Base-by-base conservation (phyloP, 2,888 invertebrate genomes). In the Crematogaster levior region DNA sequence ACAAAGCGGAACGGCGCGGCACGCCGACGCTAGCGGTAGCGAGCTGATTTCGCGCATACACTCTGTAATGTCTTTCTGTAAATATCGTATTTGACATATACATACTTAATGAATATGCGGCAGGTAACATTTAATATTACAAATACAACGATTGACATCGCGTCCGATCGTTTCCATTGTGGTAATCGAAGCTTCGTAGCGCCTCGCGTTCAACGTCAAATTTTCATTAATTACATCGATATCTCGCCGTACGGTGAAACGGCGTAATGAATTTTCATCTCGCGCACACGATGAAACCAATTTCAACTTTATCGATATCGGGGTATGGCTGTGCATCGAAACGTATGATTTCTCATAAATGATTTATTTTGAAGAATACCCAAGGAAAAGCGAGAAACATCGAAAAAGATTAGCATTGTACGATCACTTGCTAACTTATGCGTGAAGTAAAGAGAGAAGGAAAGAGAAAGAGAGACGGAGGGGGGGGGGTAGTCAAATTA, bases 211-310 rank as follows among this genome's bases (percentile, higher is more conserved):
- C 30, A 27, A 58, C 43, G 70, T 70, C 43, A 56, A 70, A 70
- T 70, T 70, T 79, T 79, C 43, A 70, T 79, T 79, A 79, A 79
- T 79, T 79, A 79, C 43, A 77, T 68, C 56, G 77, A 68, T 77
- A 77, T 77, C 70, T 79, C 56, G 43, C 43, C 30, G 30, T 53
- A 43, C 40, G 51, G 9, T 27, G 37, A 65, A 65, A 75, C 30
- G 68, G 18, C n/a, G 70, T 21, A 34, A 53, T 66, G 24, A 70
- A 70, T 70, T 70, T 70, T 79, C 70, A 79, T 70, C 56, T 56
- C 15, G 70, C 34, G n/a, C 56, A 30, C 56, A 48, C n/a, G 56
- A 21, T 18, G 30, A 34, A 56, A 34, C 24, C 56, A 58, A 79
- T 79, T 79, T 56, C 70, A 77, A 56, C 56, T 68, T 34, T 37